Percentiles rank a stretch among this genome's conserved stretches.
Conservation (phyloP, 2,113 vertebrate species). For the Leucosticte australis region DNA sequence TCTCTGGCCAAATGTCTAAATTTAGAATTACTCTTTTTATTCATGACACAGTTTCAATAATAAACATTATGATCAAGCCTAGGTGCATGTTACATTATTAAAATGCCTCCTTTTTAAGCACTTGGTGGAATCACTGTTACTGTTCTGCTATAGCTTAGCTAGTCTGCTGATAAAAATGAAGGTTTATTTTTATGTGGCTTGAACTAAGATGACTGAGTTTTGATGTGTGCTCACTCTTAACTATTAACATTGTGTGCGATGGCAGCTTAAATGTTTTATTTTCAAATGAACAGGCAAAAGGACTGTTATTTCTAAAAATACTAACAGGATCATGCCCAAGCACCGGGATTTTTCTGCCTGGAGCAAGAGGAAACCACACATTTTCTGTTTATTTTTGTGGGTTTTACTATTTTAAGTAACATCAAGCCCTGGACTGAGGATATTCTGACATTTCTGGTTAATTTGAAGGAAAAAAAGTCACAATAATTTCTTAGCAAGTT, state of each 20-base stretch:
- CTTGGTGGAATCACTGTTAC: background rate
- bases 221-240: constrained; percentile 45
- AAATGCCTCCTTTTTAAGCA: constrained; percentile 34
- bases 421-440: background rate
- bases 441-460: constrained; percentile 16
- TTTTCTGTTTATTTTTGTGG: constrained; percentile 56
- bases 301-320: constrained; percentile 55
- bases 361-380: constrained; percentile 15
- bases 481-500: background rate
- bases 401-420: constrained; percentile 41
- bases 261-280: constrained; percentile 48
- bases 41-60: constrained; percentile 29
- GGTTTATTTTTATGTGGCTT: constrained; percentile 32
- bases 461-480: background rate
- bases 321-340: constrained; percentile 26
- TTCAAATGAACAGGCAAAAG: constrained; percentile 50
- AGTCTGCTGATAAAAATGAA: background rate
- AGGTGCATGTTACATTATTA: constrained; percentile 30
- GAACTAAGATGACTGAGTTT: constrained; percentile 29
- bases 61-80: constrained; percentile 24
- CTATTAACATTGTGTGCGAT: constrained; percentile 25
- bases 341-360: constrained; percentile 30
- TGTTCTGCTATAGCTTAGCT: background rate
- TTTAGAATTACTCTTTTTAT: constrained; percentile 27
- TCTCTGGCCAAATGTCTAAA: constrained; percentile 12